Percentiles rank a stretch among this genome's conserved stretches.
Evolutionary conservation across 2,888 invertebrate genomes (phyloP).

Genomic region (Bedellia somnulentella): DNA sequence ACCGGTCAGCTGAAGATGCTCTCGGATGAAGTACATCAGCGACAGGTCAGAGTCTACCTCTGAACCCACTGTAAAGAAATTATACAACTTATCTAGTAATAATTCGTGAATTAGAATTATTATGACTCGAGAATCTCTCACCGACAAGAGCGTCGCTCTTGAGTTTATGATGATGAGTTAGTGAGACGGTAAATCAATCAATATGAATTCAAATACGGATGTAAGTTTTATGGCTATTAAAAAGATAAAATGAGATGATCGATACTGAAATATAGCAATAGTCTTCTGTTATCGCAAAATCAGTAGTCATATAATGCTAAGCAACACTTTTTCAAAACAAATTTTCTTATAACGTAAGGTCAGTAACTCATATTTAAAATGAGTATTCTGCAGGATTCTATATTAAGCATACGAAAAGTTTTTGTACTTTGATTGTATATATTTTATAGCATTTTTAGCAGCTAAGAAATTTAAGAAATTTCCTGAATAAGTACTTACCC

Average conservation of each 20-base stretch:
- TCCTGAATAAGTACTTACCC: too few relatives aligned
- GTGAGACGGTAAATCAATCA: background rate
- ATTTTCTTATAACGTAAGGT: too few relatives aligned
- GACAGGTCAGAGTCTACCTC: slow-evolving; percentile 60
- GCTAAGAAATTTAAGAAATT: too few relatives aligned
- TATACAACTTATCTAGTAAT: background rate
- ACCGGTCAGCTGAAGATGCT: slow-evolving; percentile 56
- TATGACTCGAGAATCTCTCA: too few relatives aligned
- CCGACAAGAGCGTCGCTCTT: too few relatives aligned
- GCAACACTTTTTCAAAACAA: too few relatives aligned
- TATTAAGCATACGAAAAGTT: too few relatives aligned
- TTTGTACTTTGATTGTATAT: too few relatives aligned
- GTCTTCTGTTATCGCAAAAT: background rate
- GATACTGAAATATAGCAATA: background rate
- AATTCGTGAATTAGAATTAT: background rate
- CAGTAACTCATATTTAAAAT: too few relatives aligned
- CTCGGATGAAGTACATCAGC: slow-evolving; percentile 62
- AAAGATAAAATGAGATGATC: background rate
- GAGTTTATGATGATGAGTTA: too few relatives aligned
- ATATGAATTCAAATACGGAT: background rate
- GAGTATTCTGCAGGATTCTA: too few relatives aligned
- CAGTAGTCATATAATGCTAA: background rate
- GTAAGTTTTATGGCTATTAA: background rate
- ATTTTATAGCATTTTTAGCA: too few relatives aligned
- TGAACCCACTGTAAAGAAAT: slow-evolving; percentile 55